These are phyloP conservation scores for Leptonema lineaticorne DNA, from an alignment of 1,140 invertebrate genomes.

Conservation along the genomic window DNA sequence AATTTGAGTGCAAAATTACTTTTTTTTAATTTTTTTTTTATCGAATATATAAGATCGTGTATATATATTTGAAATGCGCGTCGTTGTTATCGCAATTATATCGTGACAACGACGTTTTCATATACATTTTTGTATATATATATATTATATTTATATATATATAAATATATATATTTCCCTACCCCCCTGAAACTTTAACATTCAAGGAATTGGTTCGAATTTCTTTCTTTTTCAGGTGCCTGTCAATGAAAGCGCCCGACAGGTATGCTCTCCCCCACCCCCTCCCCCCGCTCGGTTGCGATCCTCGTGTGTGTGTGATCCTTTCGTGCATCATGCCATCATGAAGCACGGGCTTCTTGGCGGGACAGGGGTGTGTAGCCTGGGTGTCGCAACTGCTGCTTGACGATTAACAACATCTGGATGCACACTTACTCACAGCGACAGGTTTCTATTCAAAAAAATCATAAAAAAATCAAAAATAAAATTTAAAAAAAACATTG, in stretches of 20 bases:
- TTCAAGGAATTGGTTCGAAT: slow-evolving; percentile 58
- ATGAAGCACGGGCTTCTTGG: slow-evolving; percentile 48
- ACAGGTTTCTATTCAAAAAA: slow-evolving; percentile 28
- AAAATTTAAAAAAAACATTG: slow-evolving; percentile 16
- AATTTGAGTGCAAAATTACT: too few species aligned
- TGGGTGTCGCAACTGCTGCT: slow-evolving; percentile 48
- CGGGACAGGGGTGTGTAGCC: slow-evolving; percentile 52
- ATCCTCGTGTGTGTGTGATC: slow-evolving; percentile 35
- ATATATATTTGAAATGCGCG: too few species aligned
- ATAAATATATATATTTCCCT: too few species aligned
- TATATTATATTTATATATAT: too few species aligned
- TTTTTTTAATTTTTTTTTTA: too few species aligned
- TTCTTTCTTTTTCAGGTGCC: slow-evolving; percentile 67
- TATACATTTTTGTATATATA: too few species aligned
- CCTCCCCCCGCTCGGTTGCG: slow-evolving; percentile 47
- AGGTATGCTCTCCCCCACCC: slow-evolving; percentile 59
- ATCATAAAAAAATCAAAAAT: neutral
- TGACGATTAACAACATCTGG: slow-evolving; percentile 23
- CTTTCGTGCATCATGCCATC: slow-evolving; percentile 49
- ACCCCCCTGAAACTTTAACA: slow-evolving; percentile 37
- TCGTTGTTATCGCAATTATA: too few species aligned
- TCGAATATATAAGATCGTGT: too few species aligned
- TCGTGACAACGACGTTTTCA: too few species aligned
- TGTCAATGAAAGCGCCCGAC: slow-evolving; percentile 69
- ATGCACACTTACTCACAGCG: slow-evolving; percentile 47